Evolutionary conservation across 2,888 invertebrate species (phyloP).

Genomic region (Ophion slaviceki): DNA sequence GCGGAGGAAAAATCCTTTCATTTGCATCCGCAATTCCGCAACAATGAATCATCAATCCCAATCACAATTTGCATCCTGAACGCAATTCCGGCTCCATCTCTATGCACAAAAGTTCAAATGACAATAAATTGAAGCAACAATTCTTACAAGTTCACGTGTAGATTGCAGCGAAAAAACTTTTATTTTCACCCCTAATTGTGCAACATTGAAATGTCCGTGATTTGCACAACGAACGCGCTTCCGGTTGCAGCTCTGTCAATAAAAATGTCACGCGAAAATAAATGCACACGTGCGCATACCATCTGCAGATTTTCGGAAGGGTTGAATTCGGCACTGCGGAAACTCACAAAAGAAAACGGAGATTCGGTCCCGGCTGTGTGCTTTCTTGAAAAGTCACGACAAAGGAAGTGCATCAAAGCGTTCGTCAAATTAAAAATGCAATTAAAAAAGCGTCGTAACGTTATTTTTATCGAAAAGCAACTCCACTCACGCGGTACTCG

Average conservation of each 20-base stretch:
- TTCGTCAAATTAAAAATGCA: constrained; percentile 83
- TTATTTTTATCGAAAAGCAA: constrained; percentile 75
- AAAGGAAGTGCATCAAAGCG: constrained; percentile 78
- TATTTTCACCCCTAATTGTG: neutral
- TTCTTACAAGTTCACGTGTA: neutral
- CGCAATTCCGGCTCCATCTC: neutral
- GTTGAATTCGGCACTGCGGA: constrained; percentile 60
- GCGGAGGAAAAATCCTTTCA: neutral
- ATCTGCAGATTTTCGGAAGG: neutral
- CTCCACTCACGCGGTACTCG: constrained; percentile 42
- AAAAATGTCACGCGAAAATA: neutral
- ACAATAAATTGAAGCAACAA: neutral
- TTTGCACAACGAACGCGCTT: neutral
- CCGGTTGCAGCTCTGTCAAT: neutral
- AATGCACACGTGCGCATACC: neutral
- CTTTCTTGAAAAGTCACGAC: constrained; percentile 54
- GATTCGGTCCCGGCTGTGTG: constrained; percentile 33
- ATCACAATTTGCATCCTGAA: neutral
- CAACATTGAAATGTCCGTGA: neutral
- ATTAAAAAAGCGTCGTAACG: constrained; percentile 80
- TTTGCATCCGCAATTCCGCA: neutral
- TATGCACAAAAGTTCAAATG: neutral
- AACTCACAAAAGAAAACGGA: neutral
- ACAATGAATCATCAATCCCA: neutral
- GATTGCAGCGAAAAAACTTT: neutral